Evolutionary conservation across 2,113 vertebrate species (phyloP).

Genomic region (Copsychus sechellarum): DNA sequence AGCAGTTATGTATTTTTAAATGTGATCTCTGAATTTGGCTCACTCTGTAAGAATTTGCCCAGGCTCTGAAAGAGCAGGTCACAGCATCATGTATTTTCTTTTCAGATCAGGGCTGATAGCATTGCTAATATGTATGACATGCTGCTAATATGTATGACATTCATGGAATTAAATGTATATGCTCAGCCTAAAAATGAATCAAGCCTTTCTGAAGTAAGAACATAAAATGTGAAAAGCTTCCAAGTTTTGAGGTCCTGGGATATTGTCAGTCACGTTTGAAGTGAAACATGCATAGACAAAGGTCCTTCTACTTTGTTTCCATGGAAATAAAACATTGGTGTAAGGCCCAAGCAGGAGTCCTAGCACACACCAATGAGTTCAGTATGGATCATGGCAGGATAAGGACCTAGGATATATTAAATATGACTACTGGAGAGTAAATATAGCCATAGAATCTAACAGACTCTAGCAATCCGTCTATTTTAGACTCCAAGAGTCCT

Average conservation of each 20-base stretch:
- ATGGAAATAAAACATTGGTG: neutral
- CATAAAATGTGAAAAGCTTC: neutral
- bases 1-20: neutral
- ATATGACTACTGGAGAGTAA: neutral
- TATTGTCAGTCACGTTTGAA: neutral
- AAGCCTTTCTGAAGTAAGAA: neutral
- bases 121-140: neutral
- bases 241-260: neutral
- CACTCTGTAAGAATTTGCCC: neutral
- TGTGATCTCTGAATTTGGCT: neutral
- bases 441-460: neutral
- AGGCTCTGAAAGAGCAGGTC: neutral
- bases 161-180: neutral
- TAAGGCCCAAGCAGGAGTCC: neutral
- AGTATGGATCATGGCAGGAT: neutral
- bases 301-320: neutral
- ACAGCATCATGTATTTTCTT: neutral
- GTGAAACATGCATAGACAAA: neutral
- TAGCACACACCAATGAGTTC: neutral
- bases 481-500: neutral
- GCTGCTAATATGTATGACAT: neutral
- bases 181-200: neutral
- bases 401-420: neutral
- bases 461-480: neutral
- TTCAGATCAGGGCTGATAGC: neutral